These are phyloP conservation scores for Aplochiton taeniatus DNA, from an alignment of 2,797 vertebrate genomes.

Conservation along the genomic window DNA sequence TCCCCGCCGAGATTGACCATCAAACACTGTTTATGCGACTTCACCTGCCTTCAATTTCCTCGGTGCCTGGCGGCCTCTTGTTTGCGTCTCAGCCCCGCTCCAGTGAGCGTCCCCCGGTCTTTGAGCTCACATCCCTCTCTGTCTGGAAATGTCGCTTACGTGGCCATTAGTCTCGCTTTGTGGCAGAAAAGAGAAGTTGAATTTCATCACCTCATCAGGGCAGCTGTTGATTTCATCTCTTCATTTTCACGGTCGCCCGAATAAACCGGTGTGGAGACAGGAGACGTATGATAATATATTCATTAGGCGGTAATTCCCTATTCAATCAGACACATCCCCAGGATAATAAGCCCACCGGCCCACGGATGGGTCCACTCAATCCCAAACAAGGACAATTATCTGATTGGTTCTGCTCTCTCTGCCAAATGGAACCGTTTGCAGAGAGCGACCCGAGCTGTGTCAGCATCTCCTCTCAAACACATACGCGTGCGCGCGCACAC, in stretches of 20 bases:
- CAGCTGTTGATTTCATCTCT: conserved; percentile 70
- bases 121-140: conserved; percentile 42
- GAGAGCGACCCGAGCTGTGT: conserved; percentile 61
- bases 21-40: conserved; percentile 35
- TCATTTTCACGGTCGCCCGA: conserved; percentile 63
- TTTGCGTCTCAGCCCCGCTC: conserved; percentile 30
- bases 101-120: conserved; percentile 15
- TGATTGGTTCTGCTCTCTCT: conserved; percentile 74
- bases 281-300: conserved; percentile 64
- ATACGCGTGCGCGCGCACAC: conserved; percentile 19
- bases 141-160: conserved; percentile 66
- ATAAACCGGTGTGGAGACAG: conserved; percentile 65
- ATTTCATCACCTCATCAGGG: conserved; percentile 65
- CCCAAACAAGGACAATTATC: conserved; percentile 81
- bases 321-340: conserved; percentile 71
- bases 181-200: conserved; percentile 54
- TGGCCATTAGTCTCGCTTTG: conserved; percentile 65
- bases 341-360: conserved; percentile 73
- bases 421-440: conserved; percentile 73
- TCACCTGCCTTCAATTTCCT: conserved; percentile 36
- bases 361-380: conserved; percentile 73
- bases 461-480: conserved; percentile 54
- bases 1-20: conserved; percentile 29
- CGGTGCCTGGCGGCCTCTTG: conserved; percentile 3
- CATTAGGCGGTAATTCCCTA: conserved; percentile 75